These are phyloP conservation scores for Pollenia angustigena DNA, from an alignment of 2,888 invertebrate genomes.

Conservation along the genomic window DNA sequence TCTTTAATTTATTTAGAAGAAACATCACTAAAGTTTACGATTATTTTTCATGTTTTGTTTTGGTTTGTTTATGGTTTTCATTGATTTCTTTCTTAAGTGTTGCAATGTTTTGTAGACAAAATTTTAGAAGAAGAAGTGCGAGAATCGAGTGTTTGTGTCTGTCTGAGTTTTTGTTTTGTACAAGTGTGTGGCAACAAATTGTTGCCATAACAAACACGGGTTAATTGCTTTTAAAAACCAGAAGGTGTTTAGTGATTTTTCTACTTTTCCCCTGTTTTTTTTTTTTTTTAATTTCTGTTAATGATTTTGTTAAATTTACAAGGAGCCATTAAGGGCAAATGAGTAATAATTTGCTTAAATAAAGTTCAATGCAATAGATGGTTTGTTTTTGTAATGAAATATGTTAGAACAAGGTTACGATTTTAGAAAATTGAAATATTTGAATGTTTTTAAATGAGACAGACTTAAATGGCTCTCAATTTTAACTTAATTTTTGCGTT, in stretches of 20 bases:
- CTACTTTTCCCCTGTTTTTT: background rate
- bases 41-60: constrained; percentile 17
- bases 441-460: too few relatives aligned
- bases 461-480: too few relatives aligned
- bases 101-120: background rate
- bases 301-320: constrained; percentile 20
- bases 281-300: background rate
- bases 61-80: constrained; percentile 19
- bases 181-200: constrained; percentile 11
- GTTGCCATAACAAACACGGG: constrained; percentile 10
- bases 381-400: background rate
- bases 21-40: constrained; percentile 45
- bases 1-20: constrained; percentile 19
- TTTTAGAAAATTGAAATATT: background rate
- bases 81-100: constrained; percentile 54
- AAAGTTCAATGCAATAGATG: background rate
- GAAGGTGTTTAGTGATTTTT: constrained; percentile 48
- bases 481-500: too few relatives aligned
- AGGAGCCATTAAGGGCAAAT: background rate
- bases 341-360: background rate
- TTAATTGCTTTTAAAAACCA: constrained; percentile 57
- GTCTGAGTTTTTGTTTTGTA: background rate
- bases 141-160: background rate
- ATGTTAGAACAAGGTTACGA: background rate
- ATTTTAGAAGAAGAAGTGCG: too few relatives aligned